Conservation (phyloP, 2,888 invertebrate species). For the Luperina nickerlii region DNA sequence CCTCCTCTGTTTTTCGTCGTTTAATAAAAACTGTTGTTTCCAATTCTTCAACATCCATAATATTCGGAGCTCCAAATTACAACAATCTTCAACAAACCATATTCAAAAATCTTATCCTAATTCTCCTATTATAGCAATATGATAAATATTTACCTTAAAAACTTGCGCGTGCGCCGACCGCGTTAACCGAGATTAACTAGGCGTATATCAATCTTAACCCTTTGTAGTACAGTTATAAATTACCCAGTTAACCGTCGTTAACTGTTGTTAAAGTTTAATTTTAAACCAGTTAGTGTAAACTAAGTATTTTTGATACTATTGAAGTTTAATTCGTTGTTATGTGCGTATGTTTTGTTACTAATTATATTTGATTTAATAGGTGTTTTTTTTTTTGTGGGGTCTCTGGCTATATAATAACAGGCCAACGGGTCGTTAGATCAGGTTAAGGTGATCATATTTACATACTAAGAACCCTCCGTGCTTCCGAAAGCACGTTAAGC, state of each 20-base stretch:
- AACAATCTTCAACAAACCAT: conserved; percentile 24
- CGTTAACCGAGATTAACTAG: conserved; percentile 64
- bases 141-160: conserved; percentile 59
- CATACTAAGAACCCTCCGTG: too few species aligned
- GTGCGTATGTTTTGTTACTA: background rate
- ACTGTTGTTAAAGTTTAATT: conserved; percentile 60
- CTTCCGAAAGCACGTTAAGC: too few species aligned
- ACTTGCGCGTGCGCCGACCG: conserved; percentile 51
- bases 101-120: conserved; percentile 35
- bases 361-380: conserved; percentile 14
- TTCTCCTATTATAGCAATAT: conserved; percentile 53
- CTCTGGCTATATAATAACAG: too few species aligned
- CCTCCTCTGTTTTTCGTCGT: too few species aligned
- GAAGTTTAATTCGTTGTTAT: conserved; percentile 56
- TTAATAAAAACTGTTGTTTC: background rate
- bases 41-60: background rate
- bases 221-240: conserved; percentile 66
- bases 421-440: too few species aligned
- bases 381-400: background rate
- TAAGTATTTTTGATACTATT: conserved; percentile 60
- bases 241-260: conserved; percentile 56
- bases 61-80: conserved; percentile 1
- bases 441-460: too few species aligned
- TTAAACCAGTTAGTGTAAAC: conserved; percentile 61
- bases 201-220: conserved; percentile 63